Evolutionary conservation across 1,140 invertebrate species (phyloP), one percentile per base, ranked within the genome.

Genomic region (Diachasma alloeum): DNA sequence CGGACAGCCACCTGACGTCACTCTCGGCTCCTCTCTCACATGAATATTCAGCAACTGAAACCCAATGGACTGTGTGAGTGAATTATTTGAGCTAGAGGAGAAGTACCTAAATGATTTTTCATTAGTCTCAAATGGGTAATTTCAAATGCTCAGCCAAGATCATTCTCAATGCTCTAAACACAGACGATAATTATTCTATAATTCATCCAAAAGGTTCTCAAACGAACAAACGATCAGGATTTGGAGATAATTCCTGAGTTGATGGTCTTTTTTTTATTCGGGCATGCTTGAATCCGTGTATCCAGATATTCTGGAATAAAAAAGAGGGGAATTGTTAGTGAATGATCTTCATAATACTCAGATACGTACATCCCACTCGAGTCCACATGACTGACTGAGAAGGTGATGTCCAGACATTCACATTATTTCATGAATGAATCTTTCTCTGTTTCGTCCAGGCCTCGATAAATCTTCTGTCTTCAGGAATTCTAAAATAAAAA

Each of bases 31-130:
- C 11, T 24, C 59, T 15, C 9, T 63, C 59, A 63, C 48, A 56
- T 19, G n/a, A 8, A 56, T 63, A 63, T 31, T 26, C 59, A 63
- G 59, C 59, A 63, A 63, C 59, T 63, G 59, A 63, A 63, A 63
- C 6, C 24, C 24, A 63, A 63, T 63, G 24, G 4, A 63, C 19
- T 63, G 1, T 63, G 59, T 63, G 11, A 63, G 59, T 26, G 0
- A 8, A 63, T 63, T 26, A 63, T 5, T 26, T 8, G n/a, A 46
- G 6, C 48, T 17, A 5, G n/a, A 19, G 13, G 44, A 48, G 13
- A 3, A 48, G 44, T n/a, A 31, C 6, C 2, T 15, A 53, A 19
- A 53, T 17, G n/a, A 46, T 46, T 53, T 6, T 6, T 42, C 9
- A 42, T 4, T 42, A 6, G 10, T 42, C 10, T 1, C 4, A 42